Evolutionary conservation across 2,797 vertebrate genomes (phyloP).

Genomic region (Xiphophorus birchmanni): DNA sequence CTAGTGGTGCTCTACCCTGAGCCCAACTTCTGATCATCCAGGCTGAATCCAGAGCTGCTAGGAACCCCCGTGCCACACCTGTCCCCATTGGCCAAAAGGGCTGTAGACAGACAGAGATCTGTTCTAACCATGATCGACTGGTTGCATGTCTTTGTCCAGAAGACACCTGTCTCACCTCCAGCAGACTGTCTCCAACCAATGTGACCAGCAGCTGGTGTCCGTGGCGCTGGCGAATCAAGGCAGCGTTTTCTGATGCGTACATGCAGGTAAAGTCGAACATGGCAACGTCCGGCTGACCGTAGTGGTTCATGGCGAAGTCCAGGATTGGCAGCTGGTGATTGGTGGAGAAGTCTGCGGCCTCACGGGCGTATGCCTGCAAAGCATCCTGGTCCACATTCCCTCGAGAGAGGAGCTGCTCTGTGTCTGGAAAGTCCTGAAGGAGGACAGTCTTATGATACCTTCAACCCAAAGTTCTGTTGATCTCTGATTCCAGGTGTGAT

Average conservation of each 20-base stretch:
- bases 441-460: background rate
- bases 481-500: background rate
- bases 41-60: slow-evolving; percentile 93
- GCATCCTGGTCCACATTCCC: slow-evolving; percentile 93
- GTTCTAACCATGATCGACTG: background rate
- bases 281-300: slow-evolving; percentile 94
- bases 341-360: slow-evolving; percentile 94
- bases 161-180: slow-evolving; percentile 84
- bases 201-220: slow-evolving; percentile 89
- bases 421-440: slow-evolving; percentile 89
- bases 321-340: slow-evolving; percentile 89
- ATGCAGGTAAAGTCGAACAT: slow-evolving; percentile 99
- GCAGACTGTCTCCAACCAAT: slow-evolving; percentile 93
- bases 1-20: slow-evolving; percentile 84
- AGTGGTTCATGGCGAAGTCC: slow-evolving; percentile 97
- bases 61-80: slow-evolving; percentile 93
- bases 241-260: slow-evolving; percentile 94
- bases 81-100: slow-evolving; percentile 99
- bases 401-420: slow-evolving; percentile 88
- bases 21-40: slow-evolving; percentile 97
- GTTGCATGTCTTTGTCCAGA: no score
- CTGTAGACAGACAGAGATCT: slow-evolving; percentile 58
- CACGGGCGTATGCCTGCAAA: slow-evolving; percentile 87
- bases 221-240: slow-evolving; percentile 87
- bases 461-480: background rate